Base-by-base conservation (phyloP, 2,113 vertebrate genomes). In the Cottus gobio region DNA sequence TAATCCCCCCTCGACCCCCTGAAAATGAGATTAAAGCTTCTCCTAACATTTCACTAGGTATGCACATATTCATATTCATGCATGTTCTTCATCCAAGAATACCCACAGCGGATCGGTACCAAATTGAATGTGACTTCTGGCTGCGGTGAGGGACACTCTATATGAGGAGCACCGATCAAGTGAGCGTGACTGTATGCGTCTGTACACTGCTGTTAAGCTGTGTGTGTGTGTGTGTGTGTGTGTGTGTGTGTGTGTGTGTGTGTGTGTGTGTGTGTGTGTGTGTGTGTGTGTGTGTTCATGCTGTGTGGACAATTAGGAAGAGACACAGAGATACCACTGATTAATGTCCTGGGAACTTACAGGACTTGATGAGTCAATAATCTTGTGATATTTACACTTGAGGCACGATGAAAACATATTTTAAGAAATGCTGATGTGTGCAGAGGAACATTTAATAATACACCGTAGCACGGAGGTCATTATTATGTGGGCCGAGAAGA, bases 121-220 rank as follows among this genome's bases (percentile, higher is more conserved):
- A 85, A 85, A 87, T 70, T 85, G 83, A 89, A 87, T 84, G 80
- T 90, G 85, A 87, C 84, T 84, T 82, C 71, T 74, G 75, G 84
- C 85, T 65, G 76, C 18, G 37, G 58, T 31, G 77, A 64, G 67
- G 74, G 82, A 82, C 78, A 85, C 48, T 85, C 86, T 88, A 90
- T 86, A 87, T 75, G 80, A 84, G 82, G 24, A 20, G 44, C 74
- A 71, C 67, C 63, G 81, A 81, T 66, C 66, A 26, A 82, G 77
- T 72, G 78, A 77, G 71, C 65, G 22, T 58, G 67, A 60, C 65
- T 76, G 18, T 34, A 31, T 34, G 31, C 61, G 72, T 70, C 26
- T 67, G 37, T 30, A 18, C 20, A 24, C 37, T n/a, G 15, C 36
- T 54, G 57, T 54, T 12, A 28, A 50, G 60, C 26, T 61, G 20